Evolutionary conservation across 2,113 vertebrate genomes (phyloP).

Genomic region (Scomber scombrus): DNA sequence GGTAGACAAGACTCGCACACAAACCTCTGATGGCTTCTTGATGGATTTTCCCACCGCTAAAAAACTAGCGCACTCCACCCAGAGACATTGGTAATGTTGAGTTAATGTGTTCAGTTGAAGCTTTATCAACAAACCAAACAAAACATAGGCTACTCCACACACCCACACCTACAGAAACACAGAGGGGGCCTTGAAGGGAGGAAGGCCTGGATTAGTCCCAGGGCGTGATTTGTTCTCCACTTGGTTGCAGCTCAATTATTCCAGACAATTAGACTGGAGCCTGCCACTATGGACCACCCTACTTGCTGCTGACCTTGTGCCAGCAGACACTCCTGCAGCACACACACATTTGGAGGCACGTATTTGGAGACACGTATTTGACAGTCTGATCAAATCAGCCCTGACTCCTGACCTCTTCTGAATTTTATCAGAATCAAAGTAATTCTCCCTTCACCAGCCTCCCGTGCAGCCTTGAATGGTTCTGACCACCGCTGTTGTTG

Average conservation of each 20-base stretch:
- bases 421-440: slow-evolving; percentile 39
- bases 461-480: slow-evolving; percentile 21
- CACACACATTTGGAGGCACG: slow-evolving; percentile 13
- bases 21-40: not conserved
- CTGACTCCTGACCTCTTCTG: slow-evolving; percentile 49
- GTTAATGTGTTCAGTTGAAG: slow-evolving; percentile 47
- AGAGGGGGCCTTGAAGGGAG: slow-evolving; percentile 63
- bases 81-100: slow-evolving; percentile 41
- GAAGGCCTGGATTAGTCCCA: slow-evolving; percentile 76
- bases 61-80: slow-evolving; percentile 27
- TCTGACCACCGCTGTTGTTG: slow-evolving; percentile 38
- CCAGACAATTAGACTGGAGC: slow-evolving; percentile 82
- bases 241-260: slow-evolving; percentile 82
- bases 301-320: slow-evolving; percentile 73
- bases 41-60: slow-evolving; percentile 60
- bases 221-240: slow-evolving; percentile 78
- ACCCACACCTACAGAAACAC: slow-evolving; percentile 49
- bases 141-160: slow-evolving; percentile 41
- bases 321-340: slow-evolving; percentile 52
- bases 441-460: not conserved
- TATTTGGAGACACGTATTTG: slow-evolving; percentile 23
- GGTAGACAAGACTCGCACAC: slow-evolving; percentile 3
- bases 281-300: slow-evolving; percentile 76
- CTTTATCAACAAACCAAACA: slow-evolving; percentile 64
- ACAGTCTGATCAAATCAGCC: slow-evolving; percentile 43